Evolutionary conservation across 2,113 vertebrate genomes (phyloP).

Genomic region (Meles meles): DNA sequence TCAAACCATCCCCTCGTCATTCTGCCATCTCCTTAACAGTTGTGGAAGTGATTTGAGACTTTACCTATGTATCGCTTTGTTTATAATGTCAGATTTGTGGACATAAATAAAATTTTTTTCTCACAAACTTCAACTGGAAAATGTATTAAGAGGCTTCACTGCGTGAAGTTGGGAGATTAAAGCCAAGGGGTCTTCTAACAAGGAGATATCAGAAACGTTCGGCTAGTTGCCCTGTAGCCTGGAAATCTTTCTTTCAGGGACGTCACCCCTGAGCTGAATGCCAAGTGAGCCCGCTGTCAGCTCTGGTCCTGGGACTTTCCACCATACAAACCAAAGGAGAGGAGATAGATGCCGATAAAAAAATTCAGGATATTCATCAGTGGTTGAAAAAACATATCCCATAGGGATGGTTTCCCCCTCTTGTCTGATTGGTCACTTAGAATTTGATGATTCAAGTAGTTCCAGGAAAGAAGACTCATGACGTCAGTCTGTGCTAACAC

Average conservation of each 20-base stretch:
- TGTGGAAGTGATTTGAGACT: not conserved
- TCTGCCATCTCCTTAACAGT: not conserved
- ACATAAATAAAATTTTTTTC: not conserved
- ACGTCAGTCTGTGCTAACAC: not conserved
- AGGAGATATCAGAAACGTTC: not conserved
- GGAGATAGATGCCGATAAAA: not conserved
- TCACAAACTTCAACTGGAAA: not conserved
- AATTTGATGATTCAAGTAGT: not conserved
- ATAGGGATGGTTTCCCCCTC: not conserved
- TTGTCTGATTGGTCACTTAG: not conserved
- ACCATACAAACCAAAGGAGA: not conserved
- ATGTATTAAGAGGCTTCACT: not conserved
- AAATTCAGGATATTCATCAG: not conserved
- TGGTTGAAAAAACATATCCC: not conserved
- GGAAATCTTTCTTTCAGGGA: not conserved
- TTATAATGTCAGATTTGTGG: not conserved
- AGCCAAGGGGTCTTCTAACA: not conserved
- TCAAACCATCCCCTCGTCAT: fast-evolving
- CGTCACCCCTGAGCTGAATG: not conserved
- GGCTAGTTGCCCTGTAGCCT: not conserved
- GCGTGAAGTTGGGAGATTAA: not conserved
- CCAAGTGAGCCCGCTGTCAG: not conserved
- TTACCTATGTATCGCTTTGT: not conserved
- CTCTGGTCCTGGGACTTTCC: not conserved
- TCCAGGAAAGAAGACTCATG: not conserved